phyloP scores from a whole-genome alignment of 2,797 vertebrate species.

The Decapterus maruadsi region DNA sequence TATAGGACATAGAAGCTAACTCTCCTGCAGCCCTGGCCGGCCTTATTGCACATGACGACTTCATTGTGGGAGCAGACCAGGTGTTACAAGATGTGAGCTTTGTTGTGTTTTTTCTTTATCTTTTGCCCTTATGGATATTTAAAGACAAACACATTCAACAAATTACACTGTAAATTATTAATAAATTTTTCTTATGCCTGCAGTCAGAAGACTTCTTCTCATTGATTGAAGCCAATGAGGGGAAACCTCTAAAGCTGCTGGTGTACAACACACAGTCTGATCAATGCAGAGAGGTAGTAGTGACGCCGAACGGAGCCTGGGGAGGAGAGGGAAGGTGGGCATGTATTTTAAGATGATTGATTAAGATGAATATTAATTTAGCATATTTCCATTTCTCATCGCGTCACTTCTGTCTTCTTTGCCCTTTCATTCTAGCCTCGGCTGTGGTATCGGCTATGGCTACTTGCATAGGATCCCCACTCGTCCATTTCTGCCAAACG shows the following conservation, averaged over 20 bases:
- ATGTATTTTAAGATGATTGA: not conserved
- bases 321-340: constrained; percentile 96
- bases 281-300: constrained; percentile 92
- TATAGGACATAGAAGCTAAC: constrained; percentile 90
- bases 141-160: not conserved
- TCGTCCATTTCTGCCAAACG: constrained; percentile 65
- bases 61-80: constrained; percentile 95
- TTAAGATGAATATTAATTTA: not conserved
- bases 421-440: constrained; percentile 69
- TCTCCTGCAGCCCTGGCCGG: constrained; percentile 93
- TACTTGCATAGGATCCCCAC: constrained; percentile 96
- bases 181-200: not conserved
- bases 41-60: constrained; percentile 89
- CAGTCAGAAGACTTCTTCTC: constrained; percentile 97
- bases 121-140: not conserved
- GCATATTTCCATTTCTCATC: not conserved
- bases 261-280: constrained; percentile 92
- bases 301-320: constrained; percentile 97
- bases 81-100: constrained; percentile 92
- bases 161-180: not conserved
- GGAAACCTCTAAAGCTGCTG: constrained; percentile 94
- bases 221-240: constrained; percentile 92
- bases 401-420: not conserved
- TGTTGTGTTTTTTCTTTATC: not conserved
- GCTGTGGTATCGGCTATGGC: constrained; percentile 96